Base-by-base conservation (phyloP, 1,140 invertebrate species). In the Pseudomyrmex cubaensis region DNA sequence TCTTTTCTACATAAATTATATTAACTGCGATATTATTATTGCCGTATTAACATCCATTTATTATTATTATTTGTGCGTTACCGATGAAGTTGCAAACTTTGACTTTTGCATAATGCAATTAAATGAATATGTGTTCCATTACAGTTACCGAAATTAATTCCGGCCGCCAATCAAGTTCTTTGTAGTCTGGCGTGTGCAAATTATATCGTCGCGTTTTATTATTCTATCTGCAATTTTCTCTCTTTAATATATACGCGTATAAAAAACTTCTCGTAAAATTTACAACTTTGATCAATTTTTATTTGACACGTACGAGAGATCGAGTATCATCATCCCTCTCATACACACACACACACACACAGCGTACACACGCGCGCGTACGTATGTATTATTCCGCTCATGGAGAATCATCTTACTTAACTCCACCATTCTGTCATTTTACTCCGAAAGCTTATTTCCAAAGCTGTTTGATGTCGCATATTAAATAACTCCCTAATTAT, bases 401-500 rank as follows among this genome's bases (percentile, higher is more conserved):
- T 56, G n/a, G 15, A 64, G 22, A 61, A 59, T 10, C 9, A 4
- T 61, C 57, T 61, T n/a, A 9, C 20, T 61, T 2, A 48, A 15
- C 13, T 35, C 35, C 5, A 35, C 35, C 35, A 35, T 70, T 59
- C 20, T 67, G 22, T 72, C 50, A 35, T 35, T 17, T 70, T 48
- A 8, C 15, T n/a, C 35, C 56, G n/a, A 57, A 46, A 8, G 35
- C 20, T 44, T 15, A 15, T 15, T 22, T 69, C 8, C 52, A 12
- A 48, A 46, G 20, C 64, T 25, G 57, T 70, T 78, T 17, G 54
- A 70, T 50, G 20, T 70, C 48, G 64, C 52, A 54, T 63, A n/a
- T 76, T 64, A 72, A 77, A 77, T 54, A 67, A 80, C 15, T 80
- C 12, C 44, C 72, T 25, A 61, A 80, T 80, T 78, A 78, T n/a